Evolutionary conservation across 2,888 invertebrate genomes (phyloP).

Genomic region (Cataglyphis albicans): DNA sequence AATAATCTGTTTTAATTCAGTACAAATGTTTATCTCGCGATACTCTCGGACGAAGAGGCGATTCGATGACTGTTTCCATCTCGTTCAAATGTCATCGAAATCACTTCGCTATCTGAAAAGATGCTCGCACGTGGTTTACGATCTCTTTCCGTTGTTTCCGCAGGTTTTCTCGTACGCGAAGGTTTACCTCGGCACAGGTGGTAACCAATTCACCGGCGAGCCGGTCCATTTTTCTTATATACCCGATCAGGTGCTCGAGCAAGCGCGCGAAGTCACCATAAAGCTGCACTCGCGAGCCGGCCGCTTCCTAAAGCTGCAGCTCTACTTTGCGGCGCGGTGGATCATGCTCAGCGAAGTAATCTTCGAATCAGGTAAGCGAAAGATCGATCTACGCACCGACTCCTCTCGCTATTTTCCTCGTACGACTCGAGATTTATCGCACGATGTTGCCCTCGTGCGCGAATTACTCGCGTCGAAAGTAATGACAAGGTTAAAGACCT

Average conservation of each 20-base stretch:
- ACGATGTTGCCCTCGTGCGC: conserved; percentile 27
- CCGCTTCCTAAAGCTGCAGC: conserved; percentile 91
- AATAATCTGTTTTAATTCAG: background rate
- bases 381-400: conserved; percentile 24
- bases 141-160: conserved; percentile 3
- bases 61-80: conserved; percentile 52
- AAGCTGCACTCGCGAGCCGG: conserved; percentile 92
- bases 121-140: background rate
- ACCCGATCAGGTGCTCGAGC: conserved; percentile 91
- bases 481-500: conserved; percentile 21
- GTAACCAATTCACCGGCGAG: conserved; percentile 90
- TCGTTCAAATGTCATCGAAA: conserved; percentile 42
- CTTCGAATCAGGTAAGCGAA: conserved; percentile 91
- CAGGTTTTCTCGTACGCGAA: conserved; percentile 93
- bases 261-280: conserved; percentile 93
- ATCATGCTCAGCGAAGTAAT: conserved; percentile 94
- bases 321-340: conserved; percentile 94
- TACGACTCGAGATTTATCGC: conserved; percentile 36
- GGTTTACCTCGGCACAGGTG: conserved; percentile 92
- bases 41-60: background rate
- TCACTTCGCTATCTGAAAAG: conserved; percentile 45
- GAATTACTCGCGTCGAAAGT: conserved; percentile 32
- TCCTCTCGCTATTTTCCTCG: background rate
- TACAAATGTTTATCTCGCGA: background rate
- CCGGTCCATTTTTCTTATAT: conserved; percentile 92